Evolutionary conservation across 2,113 vertebrate genomes (phyloP).

Genomic region (Rattus norvegicus): GRCr8 NC_086025.1:43345001-43345500

Average conservation of each 20-base stretch:
- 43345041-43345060: neutral
- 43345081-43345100: neutral
- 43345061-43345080: slow-evolving; percentile 61
- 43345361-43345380: neutral
- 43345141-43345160: neutral
- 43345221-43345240: neutral
- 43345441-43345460: neutral
- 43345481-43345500: neutral
- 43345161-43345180: neutral
- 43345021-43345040: slow-evolving; percentile 38
- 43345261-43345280: neutral
- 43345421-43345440: neutral
- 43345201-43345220: neutral
- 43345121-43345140: neutral
- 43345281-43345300: neutral
- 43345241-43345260: neutral
- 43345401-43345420: neutral
- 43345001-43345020: slow-evolving; percentile 62
- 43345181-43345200: neutral
- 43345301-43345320: neutral
- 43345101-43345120: neutral
- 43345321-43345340: neutral
- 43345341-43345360: neutral
- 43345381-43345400: neutral
- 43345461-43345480: neutral